Conservation (phyloP, 2,888 invertebrate genomes). For the Metallyticus violacea region DNA sequence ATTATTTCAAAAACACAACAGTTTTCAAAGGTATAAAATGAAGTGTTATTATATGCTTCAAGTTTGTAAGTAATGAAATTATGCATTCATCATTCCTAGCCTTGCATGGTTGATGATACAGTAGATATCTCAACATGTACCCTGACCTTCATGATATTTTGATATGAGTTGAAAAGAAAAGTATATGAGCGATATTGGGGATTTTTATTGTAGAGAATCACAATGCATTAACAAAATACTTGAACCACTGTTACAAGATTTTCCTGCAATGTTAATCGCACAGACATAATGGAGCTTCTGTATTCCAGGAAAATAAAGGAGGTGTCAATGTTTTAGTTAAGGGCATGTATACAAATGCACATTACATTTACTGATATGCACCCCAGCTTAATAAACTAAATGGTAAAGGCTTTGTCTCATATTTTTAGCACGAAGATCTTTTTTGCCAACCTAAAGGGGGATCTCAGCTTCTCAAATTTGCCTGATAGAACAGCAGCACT, state of each 20-base stretch:
- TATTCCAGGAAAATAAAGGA: too few relatives aligned
- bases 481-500: too few relatives aligned
- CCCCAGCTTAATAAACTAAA: too few relatives aligned
- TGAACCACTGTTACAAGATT: too few relatives aligned
- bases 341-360: background rate
- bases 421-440: background rate
- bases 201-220: background rate
- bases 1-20: background rate
- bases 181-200: background rate
- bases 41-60: background rate
- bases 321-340: too few relatives aligned
- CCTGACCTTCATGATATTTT: background rate
- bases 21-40: background rate
- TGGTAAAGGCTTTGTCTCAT: too few relatives aligned
- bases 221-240: background rate
- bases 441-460: background rate
- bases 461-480: background rate
- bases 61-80: background rate
- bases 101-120: too few relatives aligned
- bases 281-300: background rate
- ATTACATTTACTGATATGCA: background rate
- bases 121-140: background rate
- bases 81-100: background rate
- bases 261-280: too few relatives aligned
- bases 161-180: background rate